These are phyloP conservation scores for Crotalus horridus DNA, from an alignment of 2,113 vertebrate species.

Conservation along the genomic window DNA sequence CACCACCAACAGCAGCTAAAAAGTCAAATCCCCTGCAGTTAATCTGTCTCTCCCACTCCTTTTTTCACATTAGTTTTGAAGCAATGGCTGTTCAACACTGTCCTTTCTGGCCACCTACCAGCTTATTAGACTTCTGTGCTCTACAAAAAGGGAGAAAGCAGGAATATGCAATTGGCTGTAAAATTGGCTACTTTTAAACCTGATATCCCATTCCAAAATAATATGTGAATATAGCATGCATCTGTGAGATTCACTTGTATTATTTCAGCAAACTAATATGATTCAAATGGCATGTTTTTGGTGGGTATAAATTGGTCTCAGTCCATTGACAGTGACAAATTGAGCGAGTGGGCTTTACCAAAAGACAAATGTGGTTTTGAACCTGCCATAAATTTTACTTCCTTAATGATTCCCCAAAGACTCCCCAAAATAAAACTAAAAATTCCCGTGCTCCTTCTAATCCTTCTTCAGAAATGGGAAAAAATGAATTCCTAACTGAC, in stretches of 20 bases:
- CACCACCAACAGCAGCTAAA: neutral
- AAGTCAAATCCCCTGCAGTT: neutral
- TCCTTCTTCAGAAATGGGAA: conserved; percentile 1
- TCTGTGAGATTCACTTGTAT: neutral
- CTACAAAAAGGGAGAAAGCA: neutral
- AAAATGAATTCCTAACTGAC: neutral
- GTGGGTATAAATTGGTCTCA: neutral
- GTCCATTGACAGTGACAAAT: neutral
- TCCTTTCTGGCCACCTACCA: neutral
- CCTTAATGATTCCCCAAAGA: neutral
- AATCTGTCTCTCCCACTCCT: neutral
- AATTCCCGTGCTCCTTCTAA: neutral
- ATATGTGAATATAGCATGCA: neutral
- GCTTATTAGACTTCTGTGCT: neutral
- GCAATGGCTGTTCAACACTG: too few species aligned
- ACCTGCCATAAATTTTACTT: conserved; percentile 10
- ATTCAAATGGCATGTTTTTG: neutral
- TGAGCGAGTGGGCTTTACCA: conserved; percentile 18
- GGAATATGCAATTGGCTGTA: neutral
- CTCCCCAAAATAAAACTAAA: neutral
- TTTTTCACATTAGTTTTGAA: neutral
- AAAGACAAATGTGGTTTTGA: neutral
- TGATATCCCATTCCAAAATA: neutral
- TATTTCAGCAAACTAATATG: neutral
- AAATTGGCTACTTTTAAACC: neutral